Evolutionary conservation across 2,888 invertebrate species (phyloP), one percentile per base, ranked within the genome.

Genomic region (Thymelicus sylvestris): DNA sequence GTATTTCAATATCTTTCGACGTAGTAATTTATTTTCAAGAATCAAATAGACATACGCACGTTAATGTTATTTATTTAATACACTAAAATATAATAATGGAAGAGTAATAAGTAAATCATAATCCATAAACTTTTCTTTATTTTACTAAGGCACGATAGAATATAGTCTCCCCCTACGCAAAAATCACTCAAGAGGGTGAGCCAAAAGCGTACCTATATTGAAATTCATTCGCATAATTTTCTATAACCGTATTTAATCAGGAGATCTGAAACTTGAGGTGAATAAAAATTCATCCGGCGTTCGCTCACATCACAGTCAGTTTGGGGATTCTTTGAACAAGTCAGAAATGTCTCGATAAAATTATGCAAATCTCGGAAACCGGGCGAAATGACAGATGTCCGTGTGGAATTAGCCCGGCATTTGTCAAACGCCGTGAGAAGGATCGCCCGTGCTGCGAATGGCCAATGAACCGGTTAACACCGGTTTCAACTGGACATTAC

Each of bases 371-470:
- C 71, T 66, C 55, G 44, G 62, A 66, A 61, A 71, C 66, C 66
- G 55, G 60, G 63, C 59, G 50, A 71, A 67, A 67, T 71, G 71
- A 71, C 71, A 71, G 71, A 66, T 62, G 67, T 71, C 71, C 72
- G 55, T 59, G 67, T 50, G 52, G 65, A 71, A 66, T 71, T 73
- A 74, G 62, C 70, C 67, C 72, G 66, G 66, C 73, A 77, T 77
- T 78, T 76, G 76, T 75, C 74, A 75, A 74, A 75, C 75, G 67
- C 70, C 65, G 75, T 77, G 77, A 72, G 67, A 61, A 68, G 73
- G 72, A 71, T 64, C 44, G 57, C 31, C 15, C 75, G 75, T 71
- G 76, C n/a, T 31, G 38, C 38, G 79, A 77, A 78, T 80, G 59
- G 61, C 47, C 74, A 78, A 80, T 78, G 75, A 66, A 50, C 15